Percentiles rank a stretch among this genome's conserved stretches.
These are phyloP conservation scores for Drosophila melanica DNA, from an alignment of 1,140 invertebrate genomes.

Conservation along the genomic window DNA sequence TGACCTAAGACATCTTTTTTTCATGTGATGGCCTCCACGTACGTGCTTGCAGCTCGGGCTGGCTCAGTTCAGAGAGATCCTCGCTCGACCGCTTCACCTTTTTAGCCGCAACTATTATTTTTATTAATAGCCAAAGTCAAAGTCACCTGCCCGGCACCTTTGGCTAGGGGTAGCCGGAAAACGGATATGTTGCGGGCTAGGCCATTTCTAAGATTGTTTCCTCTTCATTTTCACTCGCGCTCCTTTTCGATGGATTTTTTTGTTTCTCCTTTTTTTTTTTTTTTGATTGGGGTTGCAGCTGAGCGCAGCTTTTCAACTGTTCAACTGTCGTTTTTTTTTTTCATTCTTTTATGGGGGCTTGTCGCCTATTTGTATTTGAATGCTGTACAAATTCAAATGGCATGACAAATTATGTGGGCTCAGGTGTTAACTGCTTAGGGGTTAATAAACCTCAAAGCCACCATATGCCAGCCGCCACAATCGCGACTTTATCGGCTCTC, in stretches of 20 bases:
- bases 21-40: conserved; percentile 66
- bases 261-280: conserved; percentile 25
- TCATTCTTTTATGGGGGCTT: conserved; percentile 59
- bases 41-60: neutral
- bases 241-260: conserved; percentile 17
- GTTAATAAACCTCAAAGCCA: conserved; percentile 72
- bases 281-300: conserved; percentile 70
- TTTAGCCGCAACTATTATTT: conserved; percentile 80
- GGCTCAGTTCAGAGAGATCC: conserved; percentile 19
- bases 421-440: conserved; percentile 76
- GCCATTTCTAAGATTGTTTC: conserved; percentile 68
- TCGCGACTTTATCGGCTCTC: conserved; percentile 15
- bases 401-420: conserved; percentile 82
- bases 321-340: conserved; percentile 22
- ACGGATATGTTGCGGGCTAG: conserved; percentile 70
- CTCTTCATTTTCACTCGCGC: conserved; percentile 46
- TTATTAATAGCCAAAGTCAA: conserved; percentile 82
- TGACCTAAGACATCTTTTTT: conserved; percentile 82
- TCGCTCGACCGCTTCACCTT: conserved; percentile 64
- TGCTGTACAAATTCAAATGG: conserved; percentile 75
- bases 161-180: conserved; percentile 76
- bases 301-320: conserved; percentile 46
- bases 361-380: conserved; percentile 54
- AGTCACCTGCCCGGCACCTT: conserved; percentile 73
- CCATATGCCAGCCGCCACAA: conserved; percentile 30